phyloP scores from a whole-genome alignment of 2,888 invertebrate genomes.

The Yponomeuta evonymella region DNA sequence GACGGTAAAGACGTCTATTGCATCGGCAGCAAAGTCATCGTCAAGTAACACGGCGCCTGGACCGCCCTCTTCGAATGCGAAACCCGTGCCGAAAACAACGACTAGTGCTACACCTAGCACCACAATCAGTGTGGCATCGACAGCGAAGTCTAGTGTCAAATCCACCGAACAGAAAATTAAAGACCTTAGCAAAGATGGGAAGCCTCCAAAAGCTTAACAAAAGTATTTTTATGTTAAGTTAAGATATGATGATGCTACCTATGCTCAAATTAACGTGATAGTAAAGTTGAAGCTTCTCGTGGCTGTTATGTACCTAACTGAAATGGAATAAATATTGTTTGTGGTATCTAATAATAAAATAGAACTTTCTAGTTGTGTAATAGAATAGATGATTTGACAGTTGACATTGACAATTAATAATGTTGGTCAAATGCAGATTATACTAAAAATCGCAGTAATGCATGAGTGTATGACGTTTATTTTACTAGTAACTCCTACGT shows the following conservation, averaged over 20 bases:
- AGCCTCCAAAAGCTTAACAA: constrained; percentile 23
- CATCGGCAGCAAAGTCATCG: constrained; percentile 20
- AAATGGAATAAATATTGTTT: background rate
- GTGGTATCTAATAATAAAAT: background rate
- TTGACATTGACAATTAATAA: background rate
- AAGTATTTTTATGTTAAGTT: constrained; percentile 26
- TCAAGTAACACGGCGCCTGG: constrained; percentile 16
- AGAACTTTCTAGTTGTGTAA: constrained; percentile 1
- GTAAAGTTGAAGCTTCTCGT: constrained; percentile 11
- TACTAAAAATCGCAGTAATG: background rate
- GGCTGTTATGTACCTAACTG: background rate
- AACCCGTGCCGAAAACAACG: background rate
- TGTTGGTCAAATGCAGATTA: background rate
- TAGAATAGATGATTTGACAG: background rate
- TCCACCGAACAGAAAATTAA: constrained; percentile 29
- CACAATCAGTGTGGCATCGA: constrained; percentile 21
- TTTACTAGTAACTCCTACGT: background rate
- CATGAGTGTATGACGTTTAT: background rate
- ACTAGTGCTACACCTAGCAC: constrained; percentile 17
- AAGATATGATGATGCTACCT: constrained; percentile 29
- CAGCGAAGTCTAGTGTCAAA: constrained; percentile 21
- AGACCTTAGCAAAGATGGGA: constrained; percentile 31
- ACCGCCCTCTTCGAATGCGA: background rate
- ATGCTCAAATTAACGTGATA: constrained; percentile 49
- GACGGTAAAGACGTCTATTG: background rate